Conservation (phyloP, 2,888 invertebrate species). For the Microplitis deprimator region DNA sequence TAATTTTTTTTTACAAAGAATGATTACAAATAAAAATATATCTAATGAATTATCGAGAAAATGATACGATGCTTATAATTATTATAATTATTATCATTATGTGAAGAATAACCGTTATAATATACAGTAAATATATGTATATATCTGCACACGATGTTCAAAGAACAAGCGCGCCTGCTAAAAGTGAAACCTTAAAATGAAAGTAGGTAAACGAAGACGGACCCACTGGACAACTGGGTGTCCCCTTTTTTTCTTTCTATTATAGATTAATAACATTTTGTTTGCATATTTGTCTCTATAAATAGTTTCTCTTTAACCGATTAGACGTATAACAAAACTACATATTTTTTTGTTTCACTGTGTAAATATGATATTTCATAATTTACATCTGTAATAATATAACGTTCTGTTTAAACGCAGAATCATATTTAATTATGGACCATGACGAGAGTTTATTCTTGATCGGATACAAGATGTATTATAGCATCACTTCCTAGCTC, state of each 20-base stretch:
- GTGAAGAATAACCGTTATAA: not conserved
- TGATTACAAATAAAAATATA: not conserved
- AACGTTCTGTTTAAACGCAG: not conserved
- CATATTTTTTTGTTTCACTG: not conserved
- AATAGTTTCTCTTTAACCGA: not conserved
- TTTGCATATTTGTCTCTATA: not conserved
- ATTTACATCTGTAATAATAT: not conserved
- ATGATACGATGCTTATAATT: not conserved
- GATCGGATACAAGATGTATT: not conserved
- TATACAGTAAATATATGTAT: slow-evolving; percentile 10
- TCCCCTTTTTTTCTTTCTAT: slow-evolving; percentile 31
- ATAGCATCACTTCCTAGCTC: not conserved
- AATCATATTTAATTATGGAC: not conserved
- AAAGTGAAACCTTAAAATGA: slow-evolving; percentile 64
- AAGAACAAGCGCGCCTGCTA: slow-evolving; percentile 52
- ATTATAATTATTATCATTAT: not conserved
- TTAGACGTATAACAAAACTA: not conserved
- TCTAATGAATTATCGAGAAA: not conserved
- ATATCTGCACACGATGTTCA: slow-evolving; percentile 8
- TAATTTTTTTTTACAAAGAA: not conserved
- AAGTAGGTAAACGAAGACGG: slow-evolving; percentile 56
- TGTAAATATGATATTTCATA: not conserved
- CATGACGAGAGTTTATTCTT: not conserved
- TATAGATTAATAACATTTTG: not conserved
- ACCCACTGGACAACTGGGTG: slow-evolving; percentile 26